A percentile compares a stretch with the other conserved stretches of the same genome.
phyloP scores from a whole-genome alignment of 1,140 invertebrate genomes.

The Drosophila truncata region DNA sequence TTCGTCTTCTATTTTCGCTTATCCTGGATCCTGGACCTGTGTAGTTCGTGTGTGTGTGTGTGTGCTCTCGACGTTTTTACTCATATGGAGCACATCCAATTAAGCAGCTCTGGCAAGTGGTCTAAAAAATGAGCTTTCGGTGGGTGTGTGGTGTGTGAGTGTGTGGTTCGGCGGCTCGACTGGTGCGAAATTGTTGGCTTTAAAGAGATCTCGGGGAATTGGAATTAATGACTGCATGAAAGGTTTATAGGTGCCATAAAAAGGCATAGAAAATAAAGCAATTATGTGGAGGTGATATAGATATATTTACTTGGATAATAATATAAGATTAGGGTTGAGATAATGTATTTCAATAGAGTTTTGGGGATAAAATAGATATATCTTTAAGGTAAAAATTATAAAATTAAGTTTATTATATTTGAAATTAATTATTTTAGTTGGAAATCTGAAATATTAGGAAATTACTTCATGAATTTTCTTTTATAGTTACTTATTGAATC shows the following conservation, averaged over 20 bases:
- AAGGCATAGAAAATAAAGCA: slow-evolving; percentile 17
- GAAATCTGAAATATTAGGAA: background rate
- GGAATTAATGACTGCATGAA: slow-evolving; percentile 21
- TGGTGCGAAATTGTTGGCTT: slow-evolving; percentile 56
- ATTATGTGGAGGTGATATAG: background rate
- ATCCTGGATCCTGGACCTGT: slow-evolving; percentile 13
- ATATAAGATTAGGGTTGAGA: background rate
- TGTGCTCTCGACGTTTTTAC: slow-evolving; percentile 34
- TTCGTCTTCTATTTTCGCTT: slow-evolving; percentile 22
- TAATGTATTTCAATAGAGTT: background rate
- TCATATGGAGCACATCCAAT: slow-evolving; percentile 76
- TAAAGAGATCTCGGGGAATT: slow-evolving; percentile 43
- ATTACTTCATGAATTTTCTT: too few relatives aligned
- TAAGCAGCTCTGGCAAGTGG: slow-evolving; percentile 74
- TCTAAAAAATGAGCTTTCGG: slow-evolving; percentile 62
- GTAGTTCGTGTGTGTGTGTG: slow-evolving; percentile 50
- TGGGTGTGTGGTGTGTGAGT: slow-evolving; percentile 13
- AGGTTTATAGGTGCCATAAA: slow-evolving; percentile 16
- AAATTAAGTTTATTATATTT: background rate
- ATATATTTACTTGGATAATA: too few relatives aligned
- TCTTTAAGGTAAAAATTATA: too few relatives aligned
- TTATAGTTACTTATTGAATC: too few relatives aligned
- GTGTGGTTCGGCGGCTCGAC: background rate
- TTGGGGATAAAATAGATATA: too few relatives aligned
- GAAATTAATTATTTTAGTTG: background rate